Percentiles rank a stretch among this genome's conserved stretches.
phyloP scores from a whole-genome alignment of 2,797 vertebrate species.

The Echiichthys vipera region DNA sequence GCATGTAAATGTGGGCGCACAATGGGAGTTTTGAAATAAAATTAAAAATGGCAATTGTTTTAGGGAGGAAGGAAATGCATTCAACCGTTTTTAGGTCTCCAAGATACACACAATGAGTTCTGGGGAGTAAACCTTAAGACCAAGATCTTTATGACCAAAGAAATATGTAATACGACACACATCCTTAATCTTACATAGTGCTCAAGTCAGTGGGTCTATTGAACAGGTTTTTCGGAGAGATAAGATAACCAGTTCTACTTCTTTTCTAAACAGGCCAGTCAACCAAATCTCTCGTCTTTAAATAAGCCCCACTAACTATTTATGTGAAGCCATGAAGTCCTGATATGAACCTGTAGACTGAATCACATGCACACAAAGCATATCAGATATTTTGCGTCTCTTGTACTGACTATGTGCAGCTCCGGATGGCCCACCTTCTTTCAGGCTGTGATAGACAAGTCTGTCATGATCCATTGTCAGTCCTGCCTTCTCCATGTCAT shows the following conservation, averaged over 20 bases:
- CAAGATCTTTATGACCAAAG: constrained; percentile 2
- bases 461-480: constrained; percentile 78
- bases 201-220: background rate
- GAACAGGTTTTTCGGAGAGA: constrained; percentile 10
- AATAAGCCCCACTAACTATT: constrained; percentile 38
- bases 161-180: background rate
- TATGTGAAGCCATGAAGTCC: constrained; percentile 28
- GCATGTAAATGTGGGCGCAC: background rate
- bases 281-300: constrained; percentile 29
- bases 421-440: constrained; percentile 83
- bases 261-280: background rate
- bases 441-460: constrained; percentile 84
- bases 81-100: background rate
- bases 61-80: background rate
- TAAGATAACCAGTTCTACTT: constrained; percentile 9
- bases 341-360: constrained; percentile 21
- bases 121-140: background rate
- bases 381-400: constrained; percentile 24
- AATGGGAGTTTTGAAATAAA: background rate
- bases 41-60: background rate
- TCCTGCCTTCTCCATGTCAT: constrained; percentile 78
- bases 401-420: constrained; percentile 33
- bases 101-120: background rate
- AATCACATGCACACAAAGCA: constrained; percentile 45
- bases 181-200: background rate